Percentiles rank a stretch among this genome's conserved stretches.
Evolutionary conservation across 2,113 vertebrate genomes (phyloP).

Genomic region (Oophaga pumilio): DNA sequence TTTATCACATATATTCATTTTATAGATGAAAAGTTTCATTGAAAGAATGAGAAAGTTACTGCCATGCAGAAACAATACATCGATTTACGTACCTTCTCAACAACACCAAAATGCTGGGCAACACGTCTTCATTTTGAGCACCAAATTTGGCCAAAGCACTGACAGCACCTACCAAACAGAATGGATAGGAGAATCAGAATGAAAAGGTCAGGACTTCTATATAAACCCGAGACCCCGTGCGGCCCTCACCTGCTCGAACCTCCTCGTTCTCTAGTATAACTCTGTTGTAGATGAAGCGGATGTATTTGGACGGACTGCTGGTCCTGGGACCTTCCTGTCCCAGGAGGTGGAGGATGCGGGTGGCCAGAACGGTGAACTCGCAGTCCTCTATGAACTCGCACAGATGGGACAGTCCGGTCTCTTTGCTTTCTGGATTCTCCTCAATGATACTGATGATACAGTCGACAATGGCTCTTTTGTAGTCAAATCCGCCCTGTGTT

Average conservation of each 20-base stretch:
- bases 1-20: neutral
- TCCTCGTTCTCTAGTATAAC: conserved; percentile 82
- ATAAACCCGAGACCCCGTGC: neutral
- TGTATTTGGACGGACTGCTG: conserved; percentile 81
- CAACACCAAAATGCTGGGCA: conserved; percentile 79
- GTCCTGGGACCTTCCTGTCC: conserved; percentile 81
- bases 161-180: conserved; percentile 71
- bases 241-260: conserved; percentile 75
- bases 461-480: conserved; percentile 81
- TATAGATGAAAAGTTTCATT: neutral
- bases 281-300: conserved; percentile 83
- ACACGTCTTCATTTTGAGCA: conserved; percentile 81
- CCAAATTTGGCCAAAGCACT: conserved; percentile 83
- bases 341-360: conserved; percentile 78
- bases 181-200: neutral
- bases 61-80: neutral
- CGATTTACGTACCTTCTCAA: conserved; percentile 72
- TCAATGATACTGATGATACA: conserved; percentile 84
- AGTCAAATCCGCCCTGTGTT: conserved; percentile 78
- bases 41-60: neutral
- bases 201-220: neutral
- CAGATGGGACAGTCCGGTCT: conserved; percentile 78
- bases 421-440: conserved; percentile 81
- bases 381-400: conserved; percentile 83
- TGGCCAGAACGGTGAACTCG: conserved; percentile 81